Percentiles rank a stretch among this genome's conserved stretches.
Conservation (phyloP, 1,140 invertebrate genomes). For the fruit fly (Drosophila melanogaster) region Release_6_plus_ISO1_MT NC_004354.4:14165501-14166000, state of each 20-base stretch:
- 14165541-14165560: constrained; percentile 55
- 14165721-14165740: constrained; percentile 43
- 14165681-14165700: neutral
- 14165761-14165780: constrained; percentile 46
- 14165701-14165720: constrained; percentile 1
- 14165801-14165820: constrained; percentile 26
- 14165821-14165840: constrained; percentile 41
- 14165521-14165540: constrained; percentile 44
- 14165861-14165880: constrained; percentile 22
- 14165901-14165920: constrained; percentile 4
- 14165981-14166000: neutral
- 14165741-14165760: constrained; percentile 38
- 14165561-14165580: constrained; percentile 21
- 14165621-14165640: constrained; percentile 9
- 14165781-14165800: constrained; percentile 37
- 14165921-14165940: constrained; percentile 14
- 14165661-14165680: constrained; percentile 8
- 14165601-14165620: neutral
- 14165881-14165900: constrained; percentile 21
- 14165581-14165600: constrained; percentile 6
- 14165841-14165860: constrained; percentile 4
- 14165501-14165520: no score
- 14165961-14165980: constrained; percentile 1
- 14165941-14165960: constrained; percentile 41
- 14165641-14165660: constrained; percentile 26